Evolutionary conservation across 2,888 invertebrate species (phyloP), one percentile per base, ranked within the genome.

Genomic region (Microplitis manilae): DNA sequence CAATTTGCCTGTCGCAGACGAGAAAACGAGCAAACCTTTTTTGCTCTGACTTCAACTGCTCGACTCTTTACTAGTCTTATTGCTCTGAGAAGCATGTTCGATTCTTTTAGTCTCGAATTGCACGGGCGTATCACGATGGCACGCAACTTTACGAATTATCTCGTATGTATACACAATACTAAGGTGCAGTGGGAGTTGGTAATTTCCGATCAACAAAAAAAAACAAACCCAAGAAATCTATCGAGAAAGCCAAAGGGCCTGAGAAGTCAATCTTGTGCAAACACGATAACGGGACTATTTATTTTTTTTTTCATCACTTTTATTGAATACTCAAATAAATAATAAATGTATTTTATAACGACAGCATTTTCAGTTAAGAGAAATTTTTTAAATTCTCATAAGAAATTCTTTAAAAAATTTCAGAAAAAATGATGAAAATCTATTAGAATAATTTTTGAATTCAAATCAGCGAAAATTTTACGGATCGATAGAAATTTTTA

Each of bases 1-100:
- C 87, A 89, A 89, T 89, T 88, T 88, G 86, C 88, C 87, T 87
- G 88, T 88, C 88, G 86, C 85, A 79, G 75, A 72, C 77, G 73
- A 69, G 73, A 79, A 50, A 50, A 80, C 80, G 79, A 79, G 77
- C 76, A 72, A 73, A 50, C 79, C 69, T 68, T 73, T 64, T 64
- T 65, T 72, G 38, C 76, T 75, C 75, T 60, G 69, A 65, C 67
- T 68, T 75, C 69, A 61, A 50, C 50, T 50, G 50, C 50, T 50
- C 50, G 9, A 50, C 50, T 50, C 50, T 50, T 76, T 75, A 68
- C 72, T 65, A 73, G 76, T 61, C 77, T 62, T 72, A 68, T 75
- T 76, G 73, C 75, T 68, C 69, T 74, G 67, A 68, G 41, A 20
- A 59, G 38, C 68, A 73, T 59, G 73, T 73, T 73, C 73, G 73